Percentiles rank a stretch among this genome's conserved stretches.
Evolutionary conservation across 2,888 invertebrate genomes (phyloP).

Genomic region (Priocnemis perturbator): DNA sequence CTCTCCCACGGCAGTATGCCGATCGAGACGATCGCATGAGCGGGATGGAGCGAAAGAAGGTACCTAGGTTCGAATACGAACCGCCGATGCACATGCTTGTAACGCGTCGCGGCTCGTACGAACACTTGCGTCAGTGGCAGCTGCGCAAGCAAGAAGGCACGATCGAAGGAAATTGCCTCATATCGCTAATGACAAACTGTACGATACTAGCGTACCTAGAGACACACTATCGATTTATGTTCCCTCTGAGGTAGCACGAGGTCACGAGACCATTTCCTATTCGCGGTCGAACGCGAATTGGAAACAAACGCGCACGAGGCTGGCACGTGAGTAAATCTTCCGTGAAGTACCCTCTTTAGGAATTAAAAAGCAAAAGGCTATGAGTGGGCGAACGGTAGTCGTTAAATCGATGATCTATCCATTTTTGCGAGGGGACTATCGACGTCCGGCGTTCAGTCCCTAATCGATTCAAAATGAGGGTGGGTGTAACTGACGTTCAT

Average conservation of each 20-base stretch:
- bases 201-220: neutral
- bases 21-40: too few species aligned
- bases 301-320: neutral
- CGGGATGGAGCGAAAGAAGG: too few species aligned
- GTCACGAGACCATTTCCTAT: neutral
- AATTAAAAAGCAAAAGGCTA: too few species aligned
- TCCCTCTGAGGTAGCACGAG: neutral
- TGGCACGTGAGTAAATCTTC: neutral
- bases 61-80: constrained; percentile 11
- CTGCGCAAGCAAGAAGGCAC: constrained; percentile 31
- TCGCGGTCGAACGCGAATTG: constrained; percentile 7
- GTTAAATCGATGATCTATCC: too few species aligned
- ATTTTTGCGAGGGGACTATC: too few species aligned
- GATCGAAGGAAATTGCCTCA: constrained; percentile 32
- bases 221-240: constrained; percentile 1
- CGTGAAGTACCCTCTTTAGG: too few species aligned
- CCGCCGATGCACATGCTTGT: neutral
- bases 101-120: constrained; percentile 18
- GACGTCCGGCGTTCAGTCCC: too few species aligned
- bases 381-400: too few species aligned
- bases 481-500: too few species aligned
- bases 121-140: constrained; percentile 31
- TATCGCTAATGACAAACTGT: constrained; percentile 17
- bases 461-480: too few species aligned
- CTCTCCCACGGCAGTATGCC: too few species aligned